Evolutionary conservation across 2,888 invertebrate genomes (phyloP).

Genomic region (Drosophila prostipennis): DNA sequence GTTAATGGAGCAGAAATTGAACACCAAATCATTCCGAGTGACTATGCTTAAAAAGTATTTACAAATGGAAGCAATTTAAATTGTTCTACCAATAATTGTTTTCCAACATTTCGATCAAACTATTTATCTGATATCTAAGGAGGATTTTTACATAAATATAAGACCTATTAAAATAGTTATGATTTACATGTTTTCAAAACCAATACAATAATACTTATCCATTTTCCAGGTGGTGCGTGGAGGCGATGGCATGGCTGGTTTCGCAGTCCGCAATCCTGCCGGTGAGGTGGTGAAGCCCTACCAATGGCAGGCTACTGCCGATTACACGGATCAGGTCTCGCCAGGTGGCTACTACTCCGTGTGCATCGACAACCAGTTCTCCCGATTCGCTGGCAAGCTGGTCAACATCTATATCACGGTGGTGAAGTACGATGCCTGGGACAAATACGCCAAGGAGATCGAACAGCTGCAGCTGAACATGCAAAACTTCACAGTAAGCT

Average conservation of each 20-base stretch:
- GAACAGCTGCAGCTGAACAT: conserved; percentile 94
- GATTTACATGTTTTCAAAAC: neutral
- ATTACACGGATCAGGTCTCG: conserved; percentile 93
- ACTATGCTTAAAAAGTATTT: no score
- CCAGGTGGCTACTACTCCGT: conserved; percentile 95
- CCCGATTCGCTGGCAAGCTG: conserved; percentile 94
- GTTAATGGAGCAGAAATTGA: neutral
- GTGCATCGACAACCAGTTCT: conserved; percentile 97
- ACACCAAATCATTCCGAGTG: no score
- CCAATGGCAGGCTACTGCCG: conserved; percentile 94
- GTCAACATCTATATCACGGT: conserved; percentile 96
- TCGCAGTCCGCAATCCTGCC: conserved; percentile 93
- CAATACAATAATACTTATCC: neutral
- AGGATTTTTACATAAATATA: no score
- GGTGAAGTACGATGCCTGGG: conserved; percentile 96
- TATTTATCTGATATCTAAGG: no score
- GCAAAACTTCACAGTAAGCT: conserved; percentile 93
- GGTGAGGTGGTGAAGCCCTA: conserved; percentile 95
- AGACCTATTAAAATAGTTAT: no score
- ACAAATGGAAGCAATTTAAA: no score
- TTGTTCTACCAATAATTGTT: no score
- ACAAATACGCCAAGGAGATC: conserved; percentile 94
- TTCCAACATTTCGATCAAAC: no score
- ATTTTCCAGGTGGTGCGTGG: conserved; percentile 91
- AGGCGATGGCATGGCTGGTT: conserved; percentile 97